Conservation (phyloP, 2,888 invertebrate genomes). For the Gymnoscelis rufifasciata region DNA sequence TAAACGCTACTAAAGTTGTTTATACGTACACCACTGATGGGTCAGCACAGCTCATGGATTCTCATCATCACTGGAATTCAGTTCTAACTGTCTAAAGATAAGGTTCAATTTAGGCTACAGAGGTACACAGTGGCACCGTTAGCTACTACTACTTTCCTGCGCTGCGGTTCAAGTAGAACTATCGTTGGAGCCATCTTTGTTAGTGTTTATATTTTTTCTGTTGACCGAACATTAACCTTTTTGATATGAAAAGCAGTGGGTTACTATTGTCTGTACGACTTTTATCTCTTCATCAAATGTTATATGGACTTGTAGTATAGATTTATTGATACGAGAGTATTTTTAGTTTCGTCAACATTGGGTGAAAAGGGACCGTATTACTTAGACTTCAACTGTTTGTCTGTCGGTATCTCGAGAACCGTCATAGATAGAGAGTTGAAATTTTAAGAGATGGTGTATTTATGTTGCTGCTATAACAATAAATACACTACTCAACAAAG, state of each 20-base stretch:
- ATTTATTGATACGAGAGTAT: too few species aligned
- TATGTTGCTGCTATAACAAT: too few species aligned
- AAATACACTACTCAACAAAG: too few species aligned
- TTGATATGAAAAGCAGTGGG: conserved; percentile 14
- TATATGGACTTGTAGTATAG: too few species aligned
- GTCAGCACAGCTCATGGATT: conserved; percentile 22
- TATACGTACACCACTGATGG: conserved; percentile 27
- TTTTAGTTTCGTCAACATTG: too few species aligned
- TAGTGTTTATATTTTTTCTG: conserved; percentile 26
- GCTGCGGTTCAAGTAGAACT: conserved; percentile 24
- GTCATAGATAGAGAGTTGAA: too few species aligned
- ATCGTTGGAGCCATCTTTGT: conserved; percentile 14
- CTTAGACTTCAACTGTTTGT: too few species aligned
- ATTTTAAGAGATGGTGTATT: too few species aligned
- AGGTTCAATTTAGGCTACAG: conserved; percentile 15
- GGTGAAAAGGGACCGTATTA: too few species aligned
- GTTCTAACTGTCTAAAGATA: conserved; percentile 10
- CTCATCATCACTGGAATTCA: conserved; percentile 3
- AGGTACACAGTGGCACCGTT: conserved; percentile 20
- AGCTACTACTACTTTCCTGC: conserved; percentile 26
- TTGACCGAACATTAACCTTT: conserved; percentile 26
- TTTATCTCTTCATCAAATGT: background rate
- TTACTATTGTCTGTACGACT: conserved; percentile 4
- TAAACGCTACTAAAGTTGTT: conserved; percentile 27
- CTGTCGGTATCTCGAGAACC: too few species aligned